These are phyloP conservation scores for Trisateles emortualis DNA, from an alignment of 2,888 invertebrate genomes.

Conservation along the genomic window DNA sequence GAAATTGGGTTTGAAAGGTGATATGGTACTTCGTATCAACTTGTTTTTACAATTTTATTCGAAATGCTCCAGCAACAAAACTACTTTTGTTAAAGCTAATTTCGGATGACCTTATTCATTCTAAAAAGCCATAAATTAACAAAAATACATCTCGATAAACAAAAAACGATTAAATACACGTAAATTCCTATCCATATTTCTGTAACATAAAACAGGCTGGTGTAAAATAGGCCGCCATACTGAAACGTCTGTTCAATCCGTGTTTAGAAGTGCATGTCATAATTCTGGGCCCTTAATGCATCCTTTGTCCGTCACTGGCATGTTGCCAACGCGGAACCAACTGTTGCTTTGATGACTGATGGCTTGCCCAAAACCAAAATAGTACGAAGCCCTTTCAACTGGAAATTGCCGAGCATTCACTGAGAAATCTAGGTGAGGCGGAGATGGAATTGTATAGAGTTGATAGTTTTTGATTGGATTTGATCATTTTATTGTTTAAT, in stretches of 20 bases:
- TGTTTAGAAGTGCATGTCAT: slow-evolving; percentile 64
- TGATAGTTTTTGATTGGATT: too few relatives aligned
- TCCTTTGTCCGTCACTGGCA: slow-evolving; percentile 76
- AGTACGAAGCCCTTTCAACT: slow-evolving; percentile 51
- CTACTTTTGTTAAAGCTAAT: too few relatives aligned
- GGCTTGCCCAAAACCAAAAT: slow-evolving; percentile 56
- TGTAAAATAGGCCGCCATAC: slow-evolving; percentile 19
- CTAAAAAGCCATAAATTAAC: too few relatives aligned
- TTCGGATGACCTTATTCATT: too few relatives aligned
- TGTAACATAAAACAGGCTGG: slow-evolving; percentile 16
- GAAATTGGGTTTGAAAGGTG: too few relatives aligned
- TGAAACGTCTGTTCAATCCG: slow-evolving; percentile 26
- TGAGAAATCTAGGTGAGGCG: slow-evolving; percentile 21
- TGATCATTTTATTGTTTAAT: too few relatives aligned
- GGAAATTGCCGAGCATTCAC: slow-evolving; percentile 30
- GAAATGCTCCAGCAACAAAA: too few relatives aligned
- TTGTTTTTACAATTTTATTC: too few relatives aligned
- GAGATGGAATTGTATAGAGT: neutral
- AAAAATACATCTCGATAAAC: neutral
- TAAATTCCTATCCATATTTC: neutral
- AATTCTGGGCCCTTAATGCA: slow-evolving; percentile 64
- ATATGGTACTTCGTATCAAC: too few relatives aligned
- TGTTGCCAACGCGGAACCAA: slow-evolving; percentile 74
- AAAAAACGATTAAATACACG: neutral
- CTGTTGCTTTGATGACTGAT: slow-evolving; percentile 54